Percentiles rank a stretch among this genome's conserved stretches.
Conservation (phyloP, 2,888 invertebrate species). For the Stegana nigrithorax region DNA sequence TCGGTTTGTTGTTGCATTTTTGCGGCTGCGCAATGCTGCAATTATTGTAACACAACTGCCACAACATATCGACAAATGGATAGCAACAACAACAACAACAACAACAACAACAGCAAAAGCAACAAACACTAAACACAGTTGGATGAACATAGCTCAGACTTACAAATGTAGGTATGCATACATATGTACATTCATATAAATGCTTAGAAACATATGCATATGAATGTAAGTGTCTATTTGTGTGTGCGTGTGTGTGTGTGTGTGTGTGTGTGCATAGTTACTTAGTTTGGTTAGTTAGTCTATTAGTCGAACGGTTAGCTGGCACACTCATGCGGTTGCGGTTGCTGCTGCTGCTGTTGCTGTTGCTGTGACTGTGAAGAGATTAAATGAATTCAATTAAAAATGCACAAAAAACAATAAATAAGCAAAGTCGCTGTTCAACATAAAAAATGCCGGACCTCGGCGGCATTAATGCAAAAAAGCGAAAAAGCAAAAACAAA, state of each 20-base stretch:
- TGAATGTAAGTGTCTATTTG: background rate
- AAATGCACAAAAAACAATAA: conserved; percentile 51
- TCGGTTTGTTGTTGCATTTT: conserved; percentile 16
- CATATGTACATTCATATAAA: background rate
- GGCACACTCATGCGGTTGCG: conserved; percentile 1
- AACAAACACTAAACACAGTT: background rate
- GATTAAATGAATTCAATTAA: conserved; percentile 52
- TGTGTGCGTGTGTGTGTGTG: background rate
- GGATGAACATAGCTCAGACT: background rate
- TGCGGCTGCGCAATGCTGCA: conserved; percentile 29
- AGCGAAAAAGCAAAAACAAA: background rate
- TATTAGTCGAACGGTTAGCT: too few species aligned
- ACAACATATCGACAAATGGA: background rate
- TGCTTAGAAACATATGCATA: background rate
- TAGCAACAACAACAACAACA: conserved; percentile 13
- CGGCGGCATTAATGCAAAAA: background rate
- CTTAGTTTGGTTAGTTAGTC: too few species aligned
- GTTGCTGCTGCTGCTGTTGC: conserved; percentile 2
- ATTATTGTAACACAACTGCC: conserved; percentile 16
- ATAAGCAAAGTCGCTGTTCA: conserved; percentile 39
- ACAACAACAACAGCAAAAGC: too few species aligned
- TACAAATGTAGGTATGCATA: background rate
- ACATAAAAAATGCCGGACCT: background rate
- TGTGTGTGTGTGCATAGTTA: too few species aligned
- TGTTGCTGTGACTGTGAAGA: background rate